Evolutionary conservation across 2,113 vertebrate genomes (phyloP).

Genomic region (Felis chaus): DNA sequence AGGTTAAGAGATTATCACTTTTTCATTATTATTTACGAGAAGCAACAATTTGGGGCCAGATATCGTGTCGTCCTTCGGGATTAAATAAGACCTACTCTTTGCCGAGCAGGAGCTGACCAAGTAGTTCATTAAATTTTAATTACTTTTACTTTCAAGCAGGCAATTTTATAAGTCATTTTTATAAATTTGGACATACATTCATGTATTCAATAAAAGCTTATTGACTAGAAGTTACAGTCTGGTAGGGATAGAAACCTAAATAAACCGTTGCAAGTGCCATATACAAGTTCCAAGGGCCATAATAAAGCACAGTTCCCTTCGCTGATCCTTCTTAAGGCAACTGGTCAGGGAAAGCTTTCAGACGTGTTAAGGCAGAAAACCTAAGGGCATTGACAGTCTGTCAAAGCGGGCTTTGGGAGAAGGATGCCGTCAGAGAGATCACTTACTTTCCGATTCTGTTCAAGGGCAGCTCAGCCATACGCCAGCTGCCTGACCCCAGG

Average conservation of each 20-base stretch:
- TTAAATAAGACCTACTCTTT: not conserved
- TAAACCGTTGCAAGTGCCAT: not conserved
- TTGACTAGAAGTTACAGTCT: not conserved
- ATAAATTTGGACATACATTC: not conserved
- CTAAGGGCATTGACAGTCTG: not conserved
- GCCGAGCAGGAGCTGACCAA: not conserved
- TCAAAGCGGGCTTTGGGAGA: not conserved
- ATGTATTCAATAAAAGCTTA: constrained; percentile 16
- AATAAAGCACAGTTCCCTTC: not conserved
- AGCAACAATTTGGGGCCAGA: not conserved
- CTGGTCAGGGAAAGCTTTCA: not conserved
- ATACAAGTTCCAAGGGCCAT: not conserved
- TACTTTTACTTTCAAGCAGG: not conserved
- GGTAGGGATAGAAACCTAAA: not conserved
- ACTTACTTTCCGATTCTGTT: not conserved
- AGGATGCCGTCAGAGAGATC: not conserved
- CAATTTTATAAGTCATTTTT: not conserved
- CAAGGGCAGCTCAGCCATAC: not conserved
- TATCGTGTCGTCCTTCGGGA: not conserved
- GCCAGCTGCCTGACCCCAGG: not conserved
- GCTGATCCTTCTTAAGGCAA: not conserved
- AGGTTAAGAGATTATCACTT: not conserved
- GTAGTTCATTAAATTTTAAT: not conserved
- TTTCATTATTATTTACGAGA: not conserved
- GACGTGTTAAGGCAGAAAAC: not conserved